Evolutionary conservation across 2,113 vertebrate genomes (phyloP), one percentile per base, ranked within the genome.

Genomic region (Nanorana parkeri): DNA sequence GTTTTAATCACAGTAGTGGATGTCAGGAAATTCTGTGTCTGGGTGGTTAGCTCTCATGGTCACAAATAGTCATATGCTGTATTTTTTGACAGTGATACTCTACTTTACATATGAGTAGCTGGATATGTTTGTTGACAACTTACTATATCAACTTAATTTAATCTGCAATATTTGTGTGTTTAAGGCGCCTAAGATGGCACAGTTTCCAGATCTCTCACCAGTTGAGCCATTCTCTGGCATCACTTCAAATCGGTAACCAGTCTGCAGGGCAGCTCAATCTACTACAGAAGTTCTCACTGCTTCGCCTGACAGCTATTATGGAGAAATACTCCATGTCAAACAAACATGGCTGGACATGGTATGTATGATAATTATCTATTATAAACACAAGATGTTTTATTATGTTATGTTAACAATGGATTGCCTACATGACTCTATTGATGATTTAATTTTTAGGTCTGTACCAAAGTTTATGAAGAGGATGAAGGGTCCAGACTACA

Each of bases 381-480:
- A 47, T 47, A 15, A 47, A 2, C 13, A 1, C 8, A 47, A 47
- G 13, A 47, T 13, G 41, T 11, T 41, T 23, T 6, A 60, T 56
- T 10, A 17, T 11, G 41, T 21, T 24, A 24, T 21, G 19, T 36
- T 41, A 16, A 15, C 17, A 28, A 47, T 47, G 10, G 13, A 4
- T 60, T 58, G 36, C 5, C 20, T 36, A 61, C 13, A 36, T 52
- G 36, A 78, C 13, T 78, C 1, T 78, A 32, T 65, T 52, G 0
- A 83, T 88, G 54, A n/a, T 87, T 21, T 83, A 79, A 75, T 87
- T 93, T 89, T 78, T 80, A 99, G 98, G 97, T 95, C 97, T 36
- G 97, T 99, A 79, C 97, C 98, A 72, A 99, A 97, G 91, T 99
- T 99, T 86, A 99, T 99, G 96, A 99, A 98, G 91, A 94, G 98